Percentiles rank a stretch among this genome's conserved stretches.
phyloP scores from a whole-genome alignment of 2,113 vertebrate genomes.

The Rhombomys opimus region DNA sequence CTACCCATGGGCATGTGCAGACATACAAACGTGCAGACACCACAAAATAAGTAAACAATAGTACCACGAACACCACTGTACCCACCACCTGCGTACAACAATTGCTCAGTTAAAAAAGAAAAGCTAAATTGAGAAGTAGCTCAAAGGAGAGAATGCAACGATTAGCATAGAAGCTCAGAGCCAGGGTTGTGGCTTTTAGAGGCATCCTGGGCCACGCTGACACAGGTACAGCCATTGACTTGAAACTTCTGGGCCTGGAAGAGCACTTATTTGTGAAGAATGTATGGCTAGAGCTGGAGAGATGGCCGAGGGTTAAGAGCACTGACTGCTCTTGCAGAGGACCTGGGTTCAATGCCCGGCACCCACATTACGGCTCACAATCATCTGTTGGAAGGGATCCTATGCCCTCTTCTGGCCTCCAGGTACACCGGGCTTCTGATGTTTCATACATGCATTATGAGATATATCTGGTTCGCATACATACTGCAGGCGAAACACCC shows the following conservation, averaged over 20 bases:
- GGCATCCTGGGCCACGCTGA: not conserved
- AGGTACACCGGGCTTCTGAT: not conserved
- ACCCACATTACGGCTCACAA: not conserved
- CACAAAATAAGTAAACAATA: not conserved
- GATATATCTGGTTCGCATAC: not conserved
- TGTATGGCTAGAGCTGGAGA: not conserved
- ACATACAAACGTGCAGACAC: not conserved
- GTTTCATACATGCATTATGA: no score
- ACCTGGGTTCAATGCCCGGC: not conserved
- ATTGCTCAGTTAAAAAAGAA: not conserved
- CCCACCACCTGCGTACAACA: not conserved
- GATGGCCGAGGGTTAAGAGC: not conserved
- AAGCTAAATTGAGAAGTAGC: not conserved
- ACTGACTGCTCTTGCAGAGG: not conserved
- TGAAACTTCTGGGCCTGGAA: not conserved
- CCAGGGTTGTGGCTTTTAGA: not conserved
- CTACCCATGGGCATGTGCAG: not conserved
- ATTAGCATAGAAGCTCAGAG: not conserved
- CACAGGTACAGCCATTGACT: not conserved
- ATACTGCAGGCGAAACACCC: not conserved
- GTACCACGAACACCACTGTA: not conserved
- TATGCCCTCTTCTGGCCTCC: not conserved
- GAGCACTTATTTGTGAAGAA: conserved; percentile 52
- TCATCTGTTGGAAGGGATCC: not conserved
- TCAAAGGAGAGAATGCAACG: not conserved